Base-by-base conservation (phyloP, 1,140 invertebrate species). In the Hermetia illucens region DNA sequence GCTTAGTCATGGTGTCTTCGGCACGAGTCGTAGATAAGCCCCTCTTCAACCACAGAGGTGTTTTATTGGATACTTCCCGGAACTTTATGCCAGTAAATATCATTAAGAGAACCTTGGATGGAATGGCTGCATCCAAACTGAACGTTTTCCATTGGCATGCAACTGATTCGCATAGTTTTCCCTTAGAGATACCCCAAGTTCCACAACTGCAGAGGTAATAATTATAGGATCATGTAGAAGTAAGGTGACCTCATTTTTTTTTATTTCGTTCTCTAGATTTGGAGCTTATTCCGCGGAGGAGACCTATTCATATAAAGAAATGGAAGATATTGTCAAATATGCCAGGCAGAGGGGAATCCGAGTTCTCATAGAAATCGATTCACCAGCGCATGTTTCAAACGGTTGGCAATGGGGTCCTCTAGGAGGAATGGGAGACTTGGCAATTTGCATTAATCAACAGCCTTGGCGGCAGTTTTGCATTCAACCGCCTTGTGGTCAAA, bases 61-160 rank as follows among this genome's bases (percentile, higher is more conserved):
- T 87, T 1, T 53, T 84, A 1, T 46, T 89, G 20, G 84, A 89
- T 48, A 80, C 80, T 1, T 73, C 80, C 0, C 63, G 84, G 31
- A 83, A 86, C 52, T 90, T 75, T 51, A 69, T 86, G 33, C 67
- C 74, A 0, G 48, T 86, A 64, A 1, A 54, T 62, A 4, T 32
- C 34, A 67, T 89, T 5, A 75, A 76, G 44, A 71, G 68, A 31
- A 78, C 79, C 3, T 61, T 89, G 1, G 78, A 87, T 46, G 84
- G 71, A 3, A 86, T 91, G 84, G 75, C 81, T 0, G 69, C 77
- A 0, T 77, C 74, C 16, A 91, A 91, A 58, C 56, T 91, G 42
- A 91, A 91, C 49, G 77, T 82, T 1, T 74, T 89, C 21, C 86
- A 90, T 52, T 88, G 84, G 83, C 84, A 90, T 49, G 71, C 80